Percentiles rank a stretch among this genome's conserved stretches.
phyloP scores from a whole-genome alignment of 2,797 vertebrate genomes.

The Pipistrellus pipistrellus region DNA sequence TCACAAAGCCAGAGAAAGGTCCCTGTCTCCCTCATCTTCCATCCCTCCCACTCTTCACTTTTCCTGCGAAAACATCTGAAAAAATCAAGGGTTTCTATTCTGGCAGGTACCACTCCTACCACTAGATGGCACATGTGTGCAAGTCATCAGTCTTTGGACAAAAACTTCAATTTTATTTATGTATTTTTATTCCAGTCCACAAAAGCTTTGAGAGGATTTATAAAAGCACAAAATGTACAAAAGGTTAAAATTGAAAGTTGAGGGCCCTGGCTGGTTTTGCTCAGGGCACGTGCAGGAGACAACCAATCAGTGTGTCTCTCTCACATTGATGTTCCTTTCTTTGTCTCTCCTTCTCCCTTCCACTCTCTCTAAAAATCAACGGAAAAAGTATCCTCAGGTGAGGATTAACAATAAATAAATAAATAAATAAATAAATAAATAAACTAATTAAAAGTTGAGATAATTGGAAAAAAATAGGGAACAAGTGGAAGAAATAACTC shows the following conservation, averaged over 20 bases:
- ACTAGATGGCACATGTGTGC: constrained; percentile 75
- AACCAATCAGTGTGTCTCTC: too few species aligned
- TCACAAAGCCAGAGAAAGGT: neutral
- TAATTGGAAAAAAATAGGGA: neutral
- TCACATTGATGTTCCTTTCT: too few species aligned
- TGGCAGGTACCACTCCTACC: constrained; percentile 56
- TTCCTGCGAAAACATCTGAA: neutral
- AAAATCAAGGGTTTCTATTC: neutral
- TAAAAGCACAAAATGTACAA: neutral
- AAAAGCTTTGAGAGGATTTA: constrained; percentile 59
- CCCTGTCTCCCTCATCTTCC: neutral
- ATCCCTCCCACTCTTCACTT: neutral
- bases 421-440: too few species aligned
- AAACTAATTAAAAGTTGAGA: neutral
- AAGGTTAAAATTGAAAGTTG: constrained; percentile 32
- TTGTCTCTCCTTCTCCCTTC: too few species aligned
- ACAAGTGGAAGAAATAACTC: constrained; percentile 11
- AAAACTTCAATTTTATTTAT: constrained; percentile 22
- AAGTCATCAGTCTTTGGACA: constrained; percentile 19
- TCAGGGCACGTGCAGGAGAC: too few species aligned
- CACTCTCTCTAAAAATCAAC: too few species aligned
- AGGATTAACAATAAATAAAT: too few species aligned
- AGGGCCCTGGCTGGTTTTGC: neutral
- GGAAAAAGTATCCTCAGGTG: too few species aligned
- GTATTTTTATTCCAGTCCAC: neutral